A percentile compares a stretch with the other conserved stretches of the same genome.
Conservation (phyloP, 1,140 invertebrate species). For the Euglossa dilemma region DNA sequence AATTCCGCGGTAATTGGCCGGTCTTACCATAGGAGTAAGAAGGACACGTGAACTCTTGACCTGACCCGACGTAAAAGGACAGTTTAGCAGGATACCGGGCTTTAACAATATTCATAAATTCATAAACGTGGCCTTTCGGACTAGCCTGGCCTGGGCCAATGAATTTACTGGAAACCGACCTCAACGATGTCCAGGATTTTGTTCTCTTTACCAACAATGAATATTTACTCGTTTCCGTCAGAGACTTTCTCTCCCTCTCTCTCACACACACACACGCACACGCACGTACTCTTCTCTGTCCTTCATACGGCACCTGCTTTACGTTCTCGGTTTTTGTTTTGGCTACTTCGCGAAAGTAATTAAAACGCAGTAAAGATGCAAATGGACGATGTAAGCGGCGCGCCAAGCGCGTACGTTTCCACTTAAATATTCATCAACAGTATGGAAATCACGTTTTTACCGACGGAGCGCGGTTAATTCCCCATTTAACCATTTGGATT, state of each 20-base stretch:
- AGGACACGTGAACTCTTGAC: slow-evolving; percentile 62
- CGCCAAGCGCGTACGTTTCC: background rate
- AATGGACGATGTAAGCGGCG: slow-evolving; percentile 20
- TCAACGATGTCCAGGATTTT: slow-evolving; percentile 41
- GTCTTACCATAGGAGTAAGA: background rate
- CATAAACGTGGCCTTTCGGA: slow-evolving; percentile 52
- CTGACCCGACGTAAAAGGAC: slow-evolving; percentile 42
- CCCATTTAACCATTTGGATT: too few species aligned
- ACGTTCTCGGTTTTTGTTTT: slow-evolving; percentile 2
- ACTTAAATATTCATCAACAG: slow-evolving; percentile 9
- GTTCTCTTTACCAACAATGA: slow-evolving; percentile 61
- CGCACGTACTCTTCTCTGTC: too few species aligned
- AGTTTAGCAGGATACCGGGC: slow-evolving; percentile 31
- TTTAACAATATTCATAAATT: slow-evolving; percentile 69
- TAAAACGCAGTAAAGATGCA: slow-evolving; percentile 44
- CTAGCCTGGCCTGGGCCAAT: slow-evolving; percentile 35
- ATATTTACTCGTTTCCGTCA: slow-evolving; percentile 57
- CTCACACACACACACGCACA: background rate
- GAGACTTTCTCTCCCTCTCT: background rate
- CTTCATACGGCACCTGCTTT: background rate
- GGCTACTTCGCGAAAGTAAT: slow-evolving; percentile 50
- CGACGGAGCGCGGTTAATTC: background rate
- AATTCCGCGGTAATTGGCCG: slow-evolving; percentile 35
- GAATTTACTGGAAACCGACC: slow-evolving; percentile 58
- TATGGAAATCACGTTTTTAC: background rate